Conservation (phyloP, 1,140 invertebrate genomes). For the Dolichoris vasculosae region DNA sequence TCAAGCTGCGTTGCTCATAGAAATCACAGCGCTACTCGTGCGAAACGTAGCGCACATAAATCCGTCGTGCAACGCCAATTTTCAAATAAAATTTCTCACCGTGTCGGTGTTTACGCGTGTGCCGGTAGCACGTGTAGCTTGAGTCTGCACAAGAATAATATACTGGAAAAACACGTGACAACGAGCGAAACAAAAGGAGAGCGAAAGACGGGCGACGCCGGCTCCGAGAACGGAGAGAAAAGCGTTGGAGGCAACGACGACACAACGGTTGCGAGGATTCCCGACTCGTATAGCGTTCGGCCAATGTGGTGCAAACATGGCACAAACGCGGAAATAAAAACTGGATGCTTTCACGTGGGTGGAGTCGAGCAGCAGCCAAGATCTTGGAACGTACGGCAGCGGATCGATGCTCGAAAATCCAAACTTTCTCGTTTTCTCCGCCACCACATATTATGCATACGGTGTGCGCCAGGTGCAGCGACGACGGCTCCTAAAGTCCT, state of each 20-base stretch:
- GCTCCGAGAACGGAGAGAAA: not conserved
- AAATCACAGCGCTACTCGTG: no score
- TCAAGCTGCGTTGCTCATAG: no score
- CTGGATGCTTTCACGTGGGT: not conserved
- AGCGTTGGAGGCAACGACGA: not conserved
- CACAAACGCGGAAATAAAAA: not conserved
- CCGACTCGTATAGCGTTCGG: not conserved
- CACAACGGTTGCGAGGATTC: not conserved
- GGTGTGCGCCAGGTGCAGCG: conserved; percentile 8
- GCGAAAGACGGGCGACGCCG: not conserved
- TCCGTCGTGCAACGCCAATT: not conserved
- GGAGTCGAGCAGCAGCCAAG: not conserved
- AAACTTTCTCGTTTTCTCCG: not conserved
- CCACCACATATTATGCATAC: conserved; percentile 18
- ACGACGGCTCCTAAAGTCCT: conserved; percentile 13
- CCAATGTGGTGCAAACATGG: not conserved
- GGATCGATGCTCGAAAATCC: not conserved
- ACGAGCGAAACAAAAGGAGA: not conserved
- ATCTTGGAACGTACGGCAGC: not conserved
- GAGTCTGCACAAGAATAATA: not conserved
- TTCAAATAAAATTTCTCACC: not conserved
- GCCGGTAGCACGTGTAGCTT: not conserved
- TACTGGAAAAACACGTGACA: not conserved
- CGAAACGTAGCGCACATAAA: not conserved
- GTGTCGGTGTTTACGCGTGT: not conserved